Percentiles rank a stretch among this genome's conserved stretches.
Evolutionary conservation across 1,140 invertebrate genomes (phyloP).

Genomic region (Homalodisca vitripennis): DNA sequence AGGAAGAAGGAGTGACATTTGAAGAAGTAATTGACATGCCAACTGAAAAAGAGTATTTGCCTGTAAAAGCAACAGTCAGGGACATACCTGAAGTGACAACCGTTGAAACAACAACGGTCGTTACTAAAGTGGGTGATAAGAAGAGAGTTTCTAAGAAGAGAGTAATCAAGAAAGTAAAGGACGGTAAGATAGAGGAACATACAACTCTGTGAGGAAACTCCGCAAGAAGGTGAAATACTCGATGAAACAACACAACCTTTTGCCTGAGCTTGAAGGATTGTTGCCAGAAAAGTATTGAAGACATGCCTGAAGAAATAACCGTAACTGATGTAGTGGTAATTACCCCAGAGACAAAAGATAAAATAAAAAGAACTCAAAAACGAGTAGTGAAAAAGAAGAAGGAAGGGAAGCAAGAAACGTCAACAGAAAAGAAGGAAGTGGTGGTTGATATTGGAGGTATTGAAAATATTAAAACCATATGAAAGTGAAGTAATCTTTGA

Average conservation of each 20-base stretch:
- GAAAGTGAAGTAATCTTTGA: slow-evolving; percentile 1
- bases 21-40: slow-evolving; percentile 13
- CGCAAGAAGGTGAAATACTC: slow-evolving; percentile 23
- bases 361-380: slow-evolving; percentile 41
- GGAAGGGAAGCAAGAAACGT: slow-evolving; percentile 33
- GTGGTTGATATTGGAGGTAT: neutral
- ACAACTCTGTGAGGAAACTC: slow-evolving; percentile 42
- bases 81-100: slow-evolving; percentile 35
- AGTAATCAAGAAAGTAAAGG: slow-evolving; percentile 32
- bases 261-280: slow-evolving; percentile 24
- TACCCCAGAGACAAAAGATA: slow-evolving; percentile 35
- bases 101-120: slow-evolving; percentile 39
- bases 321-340: slow-evolving; percentile 40
- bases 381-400: slow-evolving; percentile 43
- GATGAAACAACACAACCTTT: slow-evolving; percentile 37
- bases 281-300: slow-evolving; percentile 26
- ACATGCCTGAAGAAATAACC: slow-evolving; percentile 31
- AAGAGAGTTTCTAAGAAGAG: slow-evolving; percentile 30
- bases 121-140: slow-evolving; percentile 38
- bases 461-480: neutral
- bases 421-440: slow-evolving; percentile 31
- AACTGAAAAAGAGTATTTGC: slow-evolving; percentile 39
- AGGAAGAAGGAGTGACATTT: slow-evolving; percentile 12
- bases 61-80: slow-evolving; percentile 33
- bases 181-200: slow-evolving; percentile 38